Evolutionary conservation across 92 coral and sea anemone species (phyloP).

Genomic region (Blastomussa wellsi): DNA sequence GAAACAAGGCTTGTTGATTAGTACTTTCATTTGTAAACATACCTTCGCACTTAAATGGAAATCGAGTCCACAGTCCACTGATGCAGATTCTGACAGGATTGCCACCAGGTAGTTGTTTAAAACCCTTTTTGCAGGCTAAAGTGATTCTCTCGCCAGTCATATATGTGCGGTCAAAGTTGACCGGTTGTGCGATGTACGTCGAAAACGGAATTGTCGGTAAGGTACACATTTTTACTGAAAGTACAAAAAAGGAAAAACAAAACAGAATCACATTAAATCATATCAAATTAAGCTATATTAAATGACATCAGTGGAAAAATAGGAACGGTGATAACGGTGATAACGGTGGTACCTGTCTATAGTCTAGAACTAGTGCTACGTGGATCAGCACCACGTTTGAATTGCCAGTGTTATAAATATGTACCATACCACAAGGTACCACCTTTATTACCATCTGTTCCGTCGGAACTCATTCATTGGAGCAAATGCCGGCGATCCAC

Average conservation of each 20-base stretch:
- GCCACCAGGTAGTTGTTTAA: constrained; percentile 40
- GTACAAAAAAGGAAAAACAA: not conserved
- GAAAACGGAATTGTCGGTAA: constrained; percentile 66
- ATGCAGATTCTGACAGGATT: constrained; percentile 62
- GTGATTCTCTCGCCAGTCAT: constrained; percentile 66
- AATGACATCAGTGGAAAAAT: too few relatives aligned
- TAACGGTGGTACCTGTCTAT: too few relatives aligned
- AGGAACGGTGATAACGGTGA: too few relatives aligned
- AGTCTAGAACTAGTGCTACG: too few relatives aligned
- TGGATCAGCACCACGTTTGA: too few relatives aligned
- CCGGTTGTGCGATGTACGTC: constrained; percentile 55
- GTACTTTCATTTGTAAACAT: constrained; percentile 3
- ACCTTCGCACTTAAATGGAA: constrained; percentile 81
- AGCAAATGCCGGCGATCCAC: too few relatives aligned
- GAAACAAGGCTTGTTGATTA: not conserved
- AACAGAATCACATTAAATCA: not conserved
- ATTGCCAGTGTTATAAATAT: too few relatives aligned
- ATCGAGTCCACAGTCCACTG: constrained; percentile 77
- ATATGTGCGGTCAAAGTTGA: constrained; percentile 43
- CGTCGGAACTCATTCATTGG: too few relatives aligned
- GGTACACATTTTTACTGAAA: constrained; percentile 54
- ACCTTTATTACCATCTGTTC: too few relatives aligned
- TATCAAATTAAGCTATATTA: too few relatives aligned
- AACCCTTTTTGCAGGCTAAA: constrained; percentile 76
- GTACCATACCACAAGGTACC: too few relatives aligned